Evolutionary conservation across 2,113 vertebrate genomes (phyloP), one percentile per base, ranked within the genome.

Genomic region (Platichthys flesus): DNA sequence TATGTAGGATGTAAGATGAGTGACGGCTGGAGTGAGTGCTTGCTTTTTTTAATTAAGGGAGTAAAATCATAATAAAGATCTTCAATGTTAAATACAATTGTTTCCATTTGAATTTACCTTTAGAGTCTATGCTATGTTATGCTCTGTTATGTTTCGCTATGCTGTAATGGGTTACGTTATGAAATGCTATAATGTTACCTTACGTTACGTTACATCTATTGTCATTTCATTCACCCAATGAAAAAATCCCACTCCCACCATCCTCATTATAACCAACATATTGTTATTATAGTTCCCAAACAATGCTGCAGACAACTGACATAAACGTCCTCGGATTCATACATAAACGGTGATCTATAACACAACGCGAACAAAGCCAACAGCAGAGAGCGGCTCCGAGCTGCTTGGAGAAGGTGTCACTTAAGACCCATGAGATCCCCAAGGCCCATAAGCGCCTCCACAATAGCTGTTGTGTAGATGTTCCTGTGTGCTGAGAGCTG

Each of bases 381-480:
- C 62, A 55, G 54, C 58, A 79, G 54, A 59, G 76, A 77, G 83
- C 56, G 13, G 81, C 79, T 86, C 40, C 1, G 4, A 89, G 90
- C 71, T 69, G 55, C 60, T 61, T 55, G 28, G 31, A 63, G 47
- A 58, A 3, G 5, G 14, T 84, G 90, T 90, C 83, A 93, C 89
- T 85, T 78, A 87, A 93, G 83, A 91, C 67, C 67, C 84, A 90
- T 90, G 88, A 90, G 90, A 88, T 91, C 83, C 71, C 42, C 37
- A 4, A 21, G n/a, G 73, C 62, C 65, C 70, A 72, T 65, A 73
- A 70, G 73, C 40, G 77, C 37, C 15, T 26, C 58, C 20, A 84
- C 87, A 90, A 90, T 76, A 79, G 83, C 64, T 12, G 8, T 10
- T 71, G 80, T 86, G 72, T 76, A 20, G 73, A 70, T 67, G 66